A percentile compares a stretch with the other conserved stretches of the same genome.
Evolutionary conservation across 2,113 vertebrate genomes (phyloP).

Genomic region (Passer domesticus): DNA sequence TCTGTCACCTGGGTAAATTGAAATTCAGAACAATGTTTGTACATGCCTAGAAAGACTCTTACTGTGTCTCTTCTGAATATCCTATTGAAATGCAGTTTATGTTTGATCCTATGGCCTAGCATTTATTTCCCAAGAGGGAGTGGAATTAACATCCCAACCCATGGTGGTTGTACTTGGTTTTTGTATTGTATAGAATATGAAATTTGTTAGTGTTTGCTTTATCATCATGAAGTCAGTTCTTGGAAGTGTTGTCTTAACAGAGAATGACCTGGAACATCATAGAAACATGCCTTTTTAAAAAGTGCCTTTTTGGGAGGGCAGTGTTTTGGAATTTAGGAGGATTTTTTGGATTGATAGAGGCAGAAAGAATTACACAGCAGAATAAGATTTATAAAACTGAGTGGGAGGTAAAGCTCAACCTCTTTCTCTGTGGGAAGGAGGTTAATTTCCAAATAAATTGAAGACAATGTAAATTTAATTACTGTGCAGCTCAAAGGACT

Average conservation of each 20-base stretch:
- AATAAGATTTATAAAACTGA: neutral
- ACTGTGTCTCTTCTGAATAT: neutral
- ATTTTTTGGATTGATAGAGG: neutral
- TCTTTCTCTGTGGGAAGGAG: conserved; percentile 31
- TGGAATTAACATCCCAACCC: neutral
- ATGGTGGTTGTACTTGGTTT: neutral
- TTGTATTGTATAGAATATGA: neutral
- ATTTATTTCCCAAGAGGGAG: neutral
- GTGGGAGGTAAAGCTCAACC: conserved; percentile 26
- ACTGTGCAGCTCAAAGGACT: neutral
- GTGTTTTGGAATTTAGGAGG: neutral
- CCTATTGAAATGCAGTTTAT: neutral
- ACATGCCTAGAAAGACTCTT: neutral
- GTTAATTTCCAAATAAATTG: conserved; percentile 53
- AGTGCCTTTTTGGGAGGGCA: neutral
- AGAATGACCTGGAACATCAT: neutral
- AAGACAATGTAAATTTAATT: conserved; percentile 62
- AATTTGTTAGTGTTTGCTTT: neutral
- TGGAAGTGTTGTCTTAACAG: neutral
- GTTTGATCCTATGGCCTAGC: neutral
- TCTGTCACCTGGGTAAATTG: neutral
- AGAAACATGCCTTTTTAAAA: neutral
- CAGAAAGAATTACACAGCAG: neutral
- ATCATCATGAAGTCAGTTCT: neutral
- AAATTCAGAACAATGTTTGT: neutral